These are phyloP conservation scores for Craterocephalus amniculus DNA, from an alignment of 2,797 vertebrate species.

Conservation along the genomic window DNA sequence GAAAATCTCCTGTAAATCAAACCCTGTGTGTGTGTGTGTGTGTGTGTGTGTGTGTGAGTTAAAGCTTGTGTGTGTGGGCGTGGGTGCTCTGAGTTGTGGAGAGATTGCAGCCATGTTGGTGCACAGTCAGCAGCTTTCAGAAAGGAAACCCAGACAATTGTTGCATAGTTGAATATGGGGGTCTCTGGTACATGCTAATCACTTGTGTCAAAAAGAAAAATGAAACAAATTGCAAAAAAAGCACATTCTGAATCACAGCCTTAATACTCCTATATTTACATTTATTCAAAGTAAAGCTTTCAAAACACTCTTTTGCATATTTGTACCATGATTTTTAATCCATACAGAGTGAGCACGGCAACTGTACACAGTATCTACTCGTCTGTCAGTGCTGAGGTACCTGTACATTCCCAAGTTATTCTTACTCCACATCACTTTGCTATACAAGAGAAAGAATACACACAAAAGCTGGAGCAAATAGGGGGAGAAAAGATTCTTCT, in stretches of 20 bases:
- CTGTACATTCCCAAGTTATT: slow-evolving; percentile 78
- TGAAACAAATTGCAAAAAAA: slow-evolving; percentile 87
- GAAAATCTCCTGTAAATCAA: too few species aligned
- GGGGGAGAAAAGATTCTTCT: slow-evolving; percentile 77
- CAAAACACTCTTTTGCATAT: slow-evolving; percentile 98
- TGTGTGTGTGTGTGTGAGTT: slow-evolving; percentile 26
- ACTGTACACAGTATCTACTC: slow-evolving; percentile 92
- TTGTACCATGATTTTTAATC: slow-evolving; percentile 90
- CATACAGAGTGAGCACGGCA: slow-evolving; percentile 85
- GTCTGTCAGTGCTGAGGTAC: slow-evolving; percentile 76
- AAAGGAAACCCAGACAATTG: slow-evolving; percentile 86
- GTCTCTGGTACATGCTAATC: slow-evolving; percentile 88
- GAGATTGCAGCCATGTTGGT: slow-evolving; percentile 88
- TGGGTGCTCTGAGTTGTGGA: slow-evolving; percentile 77
- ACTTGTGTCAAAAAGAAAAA: slow-evolving; percentile 79
- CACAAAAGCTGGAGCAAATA: slow-evolving; percentile 82
- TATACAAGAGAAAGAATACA: slow-evolving; percentile 83
- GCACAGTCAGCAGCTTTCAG: slow-evolving; percentile 85
- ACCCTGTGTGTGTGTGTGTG: slow-evolving; percentile 10
- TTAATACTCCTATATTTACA: slow-evolving; percentile 92
- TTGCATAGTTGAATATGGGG: slow-evolving; percentile 97
- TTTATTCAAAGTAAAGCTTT: slow-evolving; percentile 99
- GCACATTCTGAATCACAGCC: slow-evolving; percentile 88
- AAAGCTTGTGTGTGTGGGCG: slow-evolving; percentile 44
- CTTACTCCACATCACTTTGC: slow-evolving; percentile 72